Evolutionary conservation across 2,797 vertebrate genomes (phyloP).

Genomic region (Gambelia wislizenii): DNA sequence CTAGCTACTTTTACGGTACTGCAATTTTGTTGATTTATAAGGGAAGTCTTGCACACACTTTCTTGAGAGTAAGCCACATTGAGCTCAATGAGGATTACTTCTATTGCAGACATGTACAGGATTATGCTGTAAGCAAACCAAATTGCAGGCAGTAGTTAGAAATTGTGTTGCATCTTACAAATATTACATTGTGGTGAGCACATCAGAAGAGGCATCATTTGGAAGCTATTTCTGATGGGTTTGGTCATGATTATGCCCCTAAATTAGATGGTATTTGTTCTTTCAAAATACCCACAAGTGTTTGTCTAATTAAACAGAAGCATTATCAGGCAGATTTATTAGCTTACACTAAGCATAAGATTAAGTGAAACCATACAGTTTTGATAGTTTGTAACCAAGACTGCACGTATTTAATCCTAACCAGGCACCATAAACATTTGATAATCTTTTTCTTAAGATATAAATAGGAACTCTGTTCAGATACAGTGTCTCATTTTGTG

Average conservation of each 20-base stretch:
- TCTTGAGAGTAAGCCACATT: neutral
- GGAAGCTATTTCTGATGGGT: conserved; percentile 10
- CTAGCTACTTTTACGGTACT: too few relatives aligned
- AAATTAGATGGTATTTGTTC: conserved; percentile 27
- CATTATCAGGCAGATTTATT: conserved; percentile 22
- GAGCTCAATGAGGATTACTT: neutral
- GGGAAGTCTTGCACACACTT: neutral
- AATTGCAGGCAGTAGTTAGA: neutral
- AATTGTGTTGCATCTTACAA: conserved; percentile 21
- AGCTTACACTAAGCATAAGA: conserved; percentile 27
- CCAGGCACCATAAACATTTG: conserved; percentile 29
- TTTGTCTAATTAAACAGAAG: conserved; percentile 36
- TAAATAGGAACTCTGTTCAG: neutral
- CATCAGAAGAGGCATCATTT: conserved; percentile 14
- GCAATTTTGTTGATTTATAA: neutral
- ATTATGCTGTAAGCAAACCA: neutral
- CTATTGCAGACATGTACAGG: neutral
- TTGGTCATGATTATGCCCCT: conserved; percentile 10
- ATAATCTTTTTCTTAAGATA: conserved; percentile 38
- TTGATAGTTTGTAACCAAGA: conserved; percentile 19
- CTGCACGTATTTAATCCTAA: conserved; percentile 23
- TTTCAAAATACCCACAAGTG: conserved; percentile 34
- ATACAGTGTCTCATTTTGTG: neutral
- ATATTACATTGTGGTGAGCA: neutral
- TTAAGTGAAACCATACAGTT: neutral